Conservation (phyloP, 2,113 vertebrate species). For the Azemiops feae region DNA sequence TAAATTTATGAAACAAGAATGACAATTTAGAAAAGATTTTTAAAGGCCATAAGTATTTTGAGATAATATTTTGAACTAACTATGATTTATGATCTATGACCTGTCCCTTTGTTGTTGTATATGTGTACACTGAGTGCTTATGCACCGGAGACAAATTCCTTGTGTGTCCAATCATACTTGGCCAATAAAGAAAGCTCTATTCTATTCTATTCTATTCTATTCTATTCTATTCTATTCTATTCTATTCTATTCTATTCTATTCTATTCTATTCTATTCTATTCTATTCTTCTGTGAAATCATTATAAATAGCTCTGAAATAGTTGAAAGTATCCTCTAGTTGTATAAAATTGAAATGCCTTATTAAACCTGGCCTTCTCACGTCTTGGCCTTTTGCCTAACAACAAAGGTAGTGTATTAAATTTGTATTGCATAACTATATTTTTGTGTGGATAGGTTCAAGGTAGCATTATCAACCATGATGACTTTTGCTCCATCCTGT, state of each 20-base stretch:
- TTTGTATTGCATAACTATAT: conserved; percentile 34
- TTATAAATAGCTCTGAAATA: neutral
- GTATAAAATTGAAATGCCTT: neutral
- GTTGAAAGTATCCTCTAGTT: neutral
- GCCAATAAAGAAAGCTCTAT: neutral
- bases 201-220: neutral
- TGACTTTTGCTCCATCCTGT: conserved; percentile 61
- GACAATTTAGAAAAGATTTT: neutral
- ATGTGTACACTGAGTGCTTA: neutral
- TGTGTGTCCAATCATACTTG: neutral
- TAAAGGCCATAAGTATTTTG: neutral
- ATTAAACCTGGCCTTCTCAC: neutral
- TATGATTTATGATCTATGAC: neutral
- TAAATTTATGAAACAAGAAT: neutral
- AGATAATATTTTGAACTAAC: neutral
- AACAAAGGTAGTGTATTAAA: neutral
- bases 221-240: no score
- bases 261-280: neutral
- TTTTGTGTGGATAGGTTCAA: conserved; percentile 61
- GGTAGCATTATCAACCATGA: conserved; percentile 59
- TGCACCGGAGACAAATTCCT: neutral
- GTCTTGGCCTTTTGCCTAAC: neutral
- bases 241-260: no score
- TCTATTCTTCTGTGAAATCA: neutral
- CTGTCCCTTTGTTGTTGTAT: neutral